A percentile compares a stretch with the other conserved stretches of the same genome.
Conservation (phyloP, 2,797 vertebrate genomes). For the Aeoliscus strigatus region DNA sequence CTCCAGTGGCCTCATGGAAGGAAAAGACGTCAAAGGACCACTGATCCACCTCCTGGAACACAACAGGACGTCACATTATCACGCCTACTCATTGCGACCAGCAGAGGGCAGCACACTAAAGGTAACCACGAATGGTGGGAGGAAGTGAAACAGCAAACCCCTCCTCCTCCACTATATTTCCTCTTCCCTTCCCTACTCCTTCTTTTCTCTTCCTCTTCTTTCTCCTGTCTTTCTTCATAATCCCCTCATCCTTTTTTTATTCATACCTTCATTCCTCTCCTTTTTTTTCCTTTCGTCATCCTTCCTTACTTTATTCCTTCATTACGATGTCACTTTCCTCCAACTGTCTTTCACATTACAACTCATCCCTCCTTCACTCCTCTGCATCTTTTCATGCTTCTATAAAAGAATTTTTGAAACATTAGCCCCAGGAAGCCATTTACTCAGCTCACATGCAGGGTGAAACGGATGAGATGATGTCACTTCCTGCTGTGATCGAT, state of each 20-base stretch:
- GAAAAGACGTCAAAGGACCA: conserved; percentile 98
- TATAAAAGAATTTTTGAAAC: no score
- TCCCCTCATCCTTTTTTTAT: neutral
- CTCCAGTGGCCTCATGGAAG: conserved; percentile 90
- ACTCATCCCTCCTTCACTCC: neutral
- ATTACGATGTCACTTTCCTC: neutral
- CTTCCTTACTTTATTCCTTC: neutral
- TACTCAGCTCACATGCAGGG: no score
- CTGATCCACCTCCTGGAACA: conserved; percentile 88
- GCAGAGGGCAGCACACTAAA: conserved; percentile 12
- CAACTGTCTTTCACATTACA: neutral
- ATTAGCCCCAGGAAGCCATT: no score
- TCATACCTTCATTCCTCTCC: no score
- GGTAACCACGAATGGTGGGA: neutral
- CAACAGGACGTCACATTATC: neutral
- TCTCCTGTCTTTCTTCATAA: neutral
- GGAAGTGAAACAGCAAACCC: no score
- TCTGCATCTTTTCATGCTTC: neutral
- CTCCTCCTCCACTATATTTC: neutral
- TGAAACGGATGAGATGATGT: neutral
- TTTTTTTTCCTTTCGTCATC: neutral
- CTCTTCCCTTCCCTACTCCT: neutral
- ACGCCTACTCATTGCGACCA: neutral
- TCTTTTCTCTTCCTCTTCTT: neutral
- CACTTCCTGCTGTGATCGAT: conserved; percentile 7